A percentile compares a stretch with the other conserved stretches of the same genome.
These are phyloP conservation scores for Drosophila subsilvestris DNA, from an alignment of 2,888 invertebrate genomes.

Conservation along the genomic window DNA sequence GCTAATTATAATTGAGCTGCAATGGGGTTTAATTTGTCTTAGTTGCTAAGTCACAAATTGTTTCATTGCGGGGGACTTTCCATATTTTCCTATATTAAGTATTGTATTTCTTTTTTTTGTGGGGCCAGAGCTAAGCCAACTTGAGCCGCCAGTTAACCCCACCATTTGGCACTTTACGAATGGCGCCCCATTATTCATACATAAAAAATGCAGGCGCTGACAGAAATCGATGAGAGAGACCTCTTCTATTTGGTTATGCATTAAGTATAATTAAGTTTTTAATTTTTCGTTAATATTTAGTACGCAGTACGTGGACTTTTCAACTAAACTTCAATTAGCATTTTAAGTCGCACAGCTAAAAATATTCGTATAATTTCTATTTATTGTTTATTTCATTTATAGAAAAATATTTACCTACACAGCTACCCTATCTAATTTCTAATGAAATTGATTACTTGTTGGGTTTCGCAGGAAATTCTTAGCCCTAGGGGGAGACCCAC, in stretches of 20 bases:
- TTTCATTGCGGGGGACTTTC: constrained; percentile 55
- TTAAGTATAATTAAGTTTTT: constrained; percentile 64
- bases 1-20: constrained; percentile 54
- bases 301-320: constrained; percentile 47
- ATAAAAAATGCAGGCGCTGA: constrained; percentile 30
- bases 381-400: constrained; percentile 48
- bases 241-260: constrained; percentile 60
- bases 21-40: constrained; percentile 73
- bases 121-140: constrained; percentile 48
- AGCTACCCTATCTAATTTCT: constrained; percentile 32
- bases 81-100: constrained; percentile 10
- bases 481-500: neutral
- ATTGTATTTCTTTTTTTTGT: constrained; percentile 1
- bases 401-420: constrained; percentile 7
- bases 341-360: constrained; percentile 54
- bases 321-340: constrained; percentile 70
- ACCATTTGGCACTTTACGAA: constrained; percentile 62
- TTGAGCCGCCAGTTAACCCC: constrained; percentile 44
- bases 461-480: constrained; percentile 9
- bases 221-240: constrained; percentile 66
- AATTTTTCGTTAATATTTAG: constrained; percentile 50
- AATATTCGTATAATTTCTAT: constrained; percentile 49
- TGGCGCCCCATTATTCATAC: constrained; percentile 68
- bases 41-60: constrained; percentile 74
- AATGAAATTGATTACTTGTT: constrained; percentile 23